Percentiles rank a stretch among this genome's conserved stretches.
Conservation (phyloP, 1,140 invertebrate species). For the Ooceraea biroi region DNA sequence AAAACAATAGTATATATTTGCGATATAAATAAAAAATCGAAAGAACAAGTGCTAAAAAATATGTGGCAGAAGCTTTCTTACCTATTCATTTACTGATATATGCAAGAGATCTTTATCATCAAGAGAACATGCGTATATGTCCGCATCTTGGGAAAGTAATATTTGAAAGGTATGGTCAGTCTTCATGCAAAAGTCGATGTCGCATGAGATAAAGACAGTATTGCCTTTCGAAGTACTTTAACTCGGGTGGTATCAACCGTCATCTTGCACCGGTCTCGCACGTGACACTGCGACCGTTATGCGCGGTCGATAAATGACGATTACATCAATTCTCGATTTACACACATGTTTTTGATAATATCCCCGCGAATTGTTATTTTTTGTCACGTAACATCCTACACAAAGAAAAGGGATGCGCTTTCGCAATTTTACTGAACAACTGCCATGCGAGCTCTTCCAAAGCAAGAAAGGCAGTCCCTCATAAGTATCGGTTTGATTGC, state of each 20-base stretch:
- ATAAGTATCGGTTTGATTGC: slow-evolving; percentile 9
- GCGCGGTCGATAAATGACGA: not conserved
- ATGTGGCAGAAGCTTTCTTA: not conserved
- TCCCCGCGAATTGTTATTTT: slow-evolving; percentile 25
- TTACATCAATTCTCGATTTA: slow-evolving; percentile 11
- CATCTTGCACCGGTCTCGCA: not conserved
- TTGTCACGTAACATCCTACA: slow-evolving; percentile 17
- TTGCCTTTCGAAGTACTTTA: not conserved
- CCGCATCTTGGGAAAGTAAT: not conserved
- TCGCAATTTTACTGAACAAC: slow-evolving; percentile 39
- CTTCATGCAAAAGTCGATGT: not conserved
- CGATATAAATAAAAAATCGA: not conserved
- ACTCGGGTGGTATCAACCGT: not conserved
- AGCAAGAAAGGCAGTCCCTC: slow-evolving; percentile 3
- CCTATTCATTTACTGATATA: not conserved
- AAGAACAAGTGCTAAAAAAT: not conserved
- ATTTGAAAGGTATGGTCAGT: not conserved
- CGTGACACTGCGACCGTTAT: not conserved
- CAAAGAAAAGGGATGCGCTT: not conserved
- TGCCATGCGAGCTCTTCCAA: not conserved
- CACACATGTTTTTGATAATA: slow-evolving; percentile 9
- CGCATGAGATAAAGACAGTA: not conserved
- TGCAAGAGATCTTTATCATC: not conserved
- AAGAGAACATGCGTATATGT: not conserved
- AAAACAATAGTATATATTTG: no score